Conservation (phyloP, 37 sponge, comb jelly and placozoan genomes). For the Crambe crambe region DNA sequence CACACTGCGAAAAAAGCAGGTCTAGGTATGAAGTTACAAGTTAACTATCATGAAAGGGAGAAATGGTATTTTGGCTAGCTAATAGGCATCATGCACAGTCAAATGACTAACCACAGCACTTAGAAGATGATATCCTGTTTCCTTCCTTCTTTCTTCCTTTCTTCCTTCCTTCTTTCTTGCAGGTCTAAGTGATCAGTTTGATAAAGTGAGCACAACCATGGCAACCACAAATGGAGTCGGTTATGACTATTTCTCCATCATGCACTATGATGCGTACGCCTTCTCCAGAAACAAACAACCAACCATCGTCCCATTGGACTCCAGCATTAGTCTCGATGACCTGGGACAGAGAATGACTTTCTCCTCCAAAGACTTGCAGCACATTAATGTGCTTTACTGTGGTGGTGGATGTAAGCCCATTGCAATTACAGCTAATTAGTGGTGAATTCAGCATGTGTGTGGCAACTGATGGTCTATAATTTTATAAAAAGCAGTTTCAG, state of each 20-base stretch:
- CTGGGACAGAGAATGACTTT: conserved; percentile 78
- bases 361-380: conserved; percentile 53
- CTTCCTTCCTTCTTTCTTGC: conserved; percentile 6
- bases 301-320: conserved; percentile 58
- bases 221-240: conserved; percentile 67
- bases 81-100: no score
- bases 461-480: no score
- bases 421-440: neutral
- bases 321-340: neutral
- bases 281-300: conserved; percentile 58
- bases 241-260: conserved; percentile 77
- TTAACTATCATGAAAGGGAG: no score
- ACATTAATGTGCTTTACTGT: conserved; percentile 63
- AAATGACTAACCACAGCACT: no score
- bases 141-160: no score
- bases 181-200: conserved; percentile 68
- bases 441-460: no score
- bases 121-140: no score
- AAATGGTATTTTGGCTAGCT: no score
- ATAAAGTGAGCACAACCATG: conserved; percentile 18
- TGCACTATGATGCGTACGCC: conserved; percentile 76
- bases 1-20: no score
- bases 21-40: no score
- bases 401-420: neutral
- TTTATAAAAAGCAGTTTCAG: no score